Base-by-base conservation (phyloP, 2,888 invertebrate species). In the Conistra vaccinii region DNA sequence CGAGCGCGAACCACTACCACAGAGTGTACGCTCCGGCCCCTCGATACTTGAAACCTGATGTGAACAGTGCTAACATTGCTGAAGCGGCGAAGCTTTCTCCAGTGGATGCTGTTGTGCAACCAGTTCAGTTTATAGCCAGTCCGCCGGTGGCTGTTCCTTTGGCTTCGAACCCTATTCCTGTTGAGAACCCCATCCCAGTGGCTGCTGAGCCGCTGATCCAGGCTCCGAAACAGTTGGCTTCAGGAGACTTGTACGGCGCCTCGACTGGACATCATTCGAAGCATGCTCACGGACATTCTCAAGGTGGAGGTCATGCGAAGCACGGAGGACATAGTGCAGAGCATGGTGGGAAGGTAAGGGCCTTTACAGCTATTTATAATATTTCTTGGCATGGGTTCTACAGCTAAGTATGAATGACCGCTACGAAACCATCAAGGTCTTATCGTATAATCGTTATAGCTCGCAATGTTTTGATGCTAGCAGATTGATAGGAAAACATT, bases 251-350 rank as follows among this genome's bases (percentile, higher is more conserved):
- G 84, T 80, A 90, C 48, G 87, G 88, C 4, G 89, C 92, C 0
- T 91, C 93, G 0, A 90, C 92, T 58, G 92, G 92, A n/a, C 91
- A 94, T 79, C 90, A 92, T 39, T 89, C 94, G 0, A 91, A 93
- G 55, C 91, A 93, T 79, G 91, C 90, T 4, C 93, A 94, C 71
- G 91, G 90, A 3, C 92, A 94, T 63, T 90, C 94, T 62, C 94
- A 95, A 3, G 97, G 97, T 1, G 97, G 97, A 0, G 97, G 97
- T 0, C 95, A 97, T 57, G 93, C 95, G 26, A 95, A 97, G 32
- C 96, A 97, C 62, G 94, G 93, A 0, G 95, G 96, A 29, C 96
- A 97, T 81, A 94, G 97, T 79, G 95, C 93, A 1, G 94, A 96
- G 12, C 96, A 97, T 79, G 97, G 97, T 10, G 97, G 96, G 39